Base-by-base conservation (phyloP, 2,888 invertebrate genomes). In the Hedya salicella region DNA sequence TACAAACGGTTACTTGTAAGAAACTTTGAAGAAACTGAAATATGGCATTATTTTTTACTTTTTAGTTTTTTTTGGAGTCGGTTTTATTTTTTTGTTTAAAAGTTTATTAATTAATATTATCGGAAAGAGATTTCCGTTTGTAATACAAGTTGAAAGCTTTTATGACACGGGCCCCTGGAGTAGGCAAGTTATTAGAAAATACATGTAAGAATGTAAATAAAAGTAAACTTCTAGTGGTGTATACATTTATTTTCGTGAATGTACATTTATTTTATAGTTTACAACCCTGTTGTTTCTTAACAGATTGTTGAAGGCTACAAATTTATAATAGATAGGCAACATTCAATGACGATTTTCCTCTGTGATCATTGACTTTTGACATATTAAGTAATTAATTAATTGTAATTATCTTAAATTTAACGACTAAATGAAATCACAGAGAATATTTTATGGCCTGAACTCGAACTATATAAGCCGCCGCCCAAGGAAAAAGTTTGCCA, bases 181-280 rank as follows among this genome's bases (percentile, higher is more conserved):
- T n/a, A n/a, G n/a, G n/a, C 6, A 25, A 25, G 6, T 32, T 32
- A 11, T 3, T 6, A 9, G 9, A 9, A 9, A 9, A 9, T 50
- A 9, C 11, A 16, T 25, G 13, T 42, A 6, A 13, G 17, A 13
- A 30, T 9, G 16, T 17, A 3, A 63, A 19, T 19, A 17, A 60
- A 56, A 49, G 17, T 2, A 53, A 36, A 53, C 14, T n/a, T 44
- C 6, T 9, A 17, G 11, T 30, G 8, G 17, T 11, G 42, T 48
- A 86, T 82, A 83, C 79, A 83, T 88, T 85, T 86, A 87, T 83
- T 88, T 75, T 72, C 71, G 77, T 80, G 78, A 83, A 83, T 82
- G 81, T 82, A 83, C 79, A 83, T 72, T 71, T 67, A 67, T 73
- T 69, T 74, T 72, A 75, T 68, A 75, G 69, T 77, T 76, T 82